Conservation (phyloP, 2,888 invertebrate species). For the Hemaris fuciformis region DNA sequence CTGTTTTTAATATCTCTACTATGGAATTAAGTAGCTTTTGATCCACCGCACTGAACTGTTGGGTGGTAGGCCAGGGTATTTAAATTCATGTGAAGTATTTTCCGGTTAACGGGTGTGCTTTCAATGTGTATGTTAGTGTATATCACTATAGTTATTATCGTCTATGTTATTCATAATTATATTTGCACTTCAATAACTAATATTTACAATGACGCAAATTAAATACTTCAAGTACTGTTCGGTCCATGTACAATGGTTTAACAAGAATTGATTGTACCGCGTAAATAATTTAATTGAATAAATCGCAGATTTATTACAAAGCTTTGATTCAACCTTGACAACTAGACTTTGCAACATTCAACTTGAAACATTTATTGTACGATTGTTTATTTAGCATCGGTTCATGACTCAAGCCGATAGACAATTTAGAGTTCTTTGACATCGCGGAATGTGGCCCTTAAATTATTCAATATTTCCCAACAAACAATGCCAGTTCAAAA, state of each 20-base stretch:
- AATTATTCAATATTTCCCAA: slow-evolving; percentile 40
- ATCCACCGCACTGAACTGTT: no score
- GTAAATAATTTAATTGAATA: neutral
- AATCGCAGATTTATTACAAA: neutral
- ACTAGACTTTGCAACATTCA: neutral
- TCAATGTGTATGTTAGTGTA: no score
- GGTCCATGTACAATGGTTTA: neutral
- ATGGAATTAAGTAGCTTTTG: no score
- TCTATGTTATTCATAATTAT: no score
- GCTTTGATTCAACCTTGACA: neutral
- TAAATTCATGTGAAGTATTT: no score
- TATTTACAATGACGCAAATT: no score
- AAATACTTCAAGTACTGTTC: no score
- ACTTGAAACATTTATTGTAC: neutral
- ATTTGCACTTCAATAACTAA: no score
- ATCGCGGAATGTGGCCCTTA: slow-evolving; percentile 17
- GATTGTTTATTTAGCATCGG: neutral
- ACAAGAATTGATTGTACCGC: neutral
- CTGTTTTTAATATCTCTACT: neutral
- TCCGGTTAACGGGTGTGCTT: no score
- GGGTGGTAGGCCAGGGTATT: no score
- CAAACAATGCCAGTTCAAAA: slow-evolving; percentile 38
- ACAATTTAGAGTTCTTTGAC: slow-evolving; percentile 15
- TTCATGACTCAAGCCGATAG: neutral
- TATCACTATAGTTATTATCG: no score